A percentile compares a stretch with the other conserved stretches of the same genome.
Conservation (phyloP, 2,113 vertebrate genomes). For the Syngnathus scovelli region DNA sequence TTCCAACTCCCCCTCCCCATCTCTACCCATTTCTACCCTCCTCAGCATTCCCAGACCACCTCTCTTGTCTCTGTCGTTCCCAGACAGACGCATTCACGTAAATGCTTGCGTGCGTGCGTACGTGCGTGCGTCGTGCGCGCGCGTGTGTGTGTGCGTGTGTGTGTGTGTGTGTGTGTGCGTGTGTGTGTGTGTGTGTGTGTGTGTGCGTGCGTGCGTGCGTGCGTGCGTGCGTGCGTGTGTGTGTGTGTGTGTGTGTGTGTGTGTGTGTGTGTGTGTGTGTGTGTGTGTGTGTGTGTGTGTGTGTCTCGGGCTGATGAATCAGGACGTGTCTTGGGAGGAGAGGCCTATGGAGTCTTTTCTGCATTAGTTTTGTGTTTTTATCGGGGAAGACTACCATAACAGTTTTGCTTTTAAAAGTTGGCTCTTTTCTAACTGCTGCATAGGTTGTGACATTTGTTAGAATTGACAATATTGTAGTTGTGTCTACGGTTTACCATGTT, state of each 20-base stretch:
- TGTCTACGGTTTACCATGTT: too few relatives aligned
- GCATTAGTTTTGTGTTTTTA: not conserved
- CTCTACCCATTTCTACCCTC: conserved; percentile 16
- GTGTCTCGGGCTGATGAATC: conserved; percentile 34
- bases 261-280: conserved; percentile 1
- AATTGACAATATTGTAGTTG: not conserved
- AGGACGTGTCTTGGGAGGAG: conserved; percentile 54
- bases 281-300: conserved; percentile 9
- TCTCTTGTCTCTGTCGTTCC: conserved; percentile 42
- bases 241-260: conserved; percentile 2
- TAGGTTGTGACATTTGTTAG: not conserved
- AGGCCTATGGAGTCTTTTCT: conserved; percentile 55
- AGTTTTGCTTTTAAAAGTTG: not conserved
- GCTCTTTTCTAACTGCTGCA: not conserved
- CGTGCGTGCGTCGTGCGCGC: conserved; percentile 3
- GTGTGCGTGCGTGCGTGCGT: too few relatives aligned
- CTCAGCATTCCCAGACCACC: conserved; percentile 56
- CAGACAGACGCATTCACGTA: conserved; percentile 44
- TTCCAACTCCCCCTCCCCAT: conserved; percentile 39
- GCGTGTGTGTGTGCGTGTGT: too few relatives aligned
- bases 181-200: conserved; percentile 8
- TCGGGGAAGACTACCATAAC: not conserved
- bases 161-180: conserved; percentile 3
- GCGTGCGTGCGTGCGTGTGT: too few relatives aligned
- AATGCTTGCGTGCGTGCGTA: not conserved